phyloP scores from a whole-genome alignment of 2,113 vertebrate species.

The Salvelinus alpinus region DNA sequence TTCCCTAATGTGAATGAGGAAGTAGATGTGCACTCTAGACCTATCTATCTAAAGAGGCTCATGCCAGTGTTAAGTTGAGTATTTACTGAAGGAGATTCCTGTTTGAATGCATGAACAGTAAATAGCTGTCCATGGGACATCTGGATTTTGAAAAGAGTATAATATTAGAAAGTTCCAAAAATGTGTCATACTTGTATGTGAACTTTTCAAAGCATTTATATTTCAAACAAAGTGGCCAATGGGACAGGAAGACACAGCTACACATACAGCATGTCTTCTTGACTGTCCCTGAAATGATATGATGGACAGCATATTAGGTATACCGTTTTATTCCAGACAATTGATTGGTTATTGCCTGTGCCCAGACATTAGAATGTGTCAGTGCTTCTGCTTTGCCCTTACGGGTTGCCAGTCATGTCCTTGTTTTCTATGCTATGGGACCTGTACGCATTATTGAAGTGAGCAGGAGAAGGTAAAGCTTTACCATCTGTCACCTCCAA shows the following conservation, averaged over 20 bases:
- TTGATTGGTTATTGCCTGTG: background rate
- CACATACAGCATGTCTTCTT: background rate
- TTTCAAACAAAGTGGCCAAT: background rate
- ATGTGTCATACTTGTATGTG: background rate
- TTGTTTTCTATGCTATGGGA: background rate
- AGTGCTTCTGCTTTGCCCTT: background rate
- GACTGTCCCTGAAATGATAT: background rate
- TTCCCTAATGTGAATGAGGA: background rate
- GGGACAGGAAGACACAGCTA: background rate
- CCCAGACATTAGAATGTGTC: background rate
- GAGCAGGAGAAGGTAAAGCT: background rate
- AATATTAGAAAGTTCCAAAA: background rate
- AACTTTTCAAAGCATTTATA: background rate
- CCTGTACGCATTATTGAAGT: background rate
- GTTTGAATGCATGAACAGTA: background rate
- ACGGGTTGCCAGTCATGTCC: background rate
- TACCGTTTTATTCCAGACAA: background rate
- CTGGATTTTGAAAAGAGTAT: background rate
- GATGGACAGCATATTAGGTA: background rate
- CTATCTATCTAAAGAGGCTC: background rate
- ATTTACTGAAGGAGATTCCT: background rate
- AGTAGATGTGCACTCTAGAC: background rate
- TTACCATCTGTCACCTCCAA: background rate
- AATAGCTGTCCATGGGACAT: background rate
- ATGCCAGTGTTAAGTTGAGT: background rate